Evolutionary conservation across 2,888 invertebrate genomes (phyloP), one percentile per base, ranked within the genome.

Genomic region (Tiliacea aurago): DNA sequence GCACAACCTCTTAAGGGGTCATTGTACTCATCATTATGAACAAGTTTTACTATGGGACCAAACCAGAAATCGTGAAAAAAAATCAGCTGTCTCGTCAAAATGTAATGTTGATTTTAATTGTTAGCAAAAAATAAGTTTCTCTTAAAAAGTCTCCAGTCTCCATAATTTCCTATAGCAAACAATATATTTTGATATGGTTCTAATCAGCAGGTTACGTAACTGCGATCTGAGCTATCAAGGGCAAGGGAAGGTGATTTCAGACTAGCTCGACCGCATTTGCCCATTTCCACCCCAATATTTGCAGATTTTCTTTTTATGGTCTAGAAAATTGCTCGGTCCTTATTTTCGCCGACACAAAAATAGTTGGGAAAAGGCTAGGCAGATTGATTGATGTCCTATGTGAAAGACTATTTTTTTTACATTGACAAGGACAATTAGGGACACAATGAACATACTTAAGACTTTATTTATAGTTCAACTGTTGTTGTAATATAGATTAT

Each of bases 251-350:
- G 59, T 68, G 51, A 71, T 74, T 71, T 70, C 45, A 37, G 51
- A 49, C 43, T n/a, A 33, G 18, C 33, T n/a, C 15, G 43, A 1
- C 20, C 59, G 47, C 18, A 37, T 63, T 73, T 63, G 10, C 37
- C 41, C 58, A 45, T 18, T 23, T 69, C 2, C 45, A 63, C 53
- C 72, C 55, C n/a, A 23, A 58, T 47, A 74, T 76, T 55, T 55
- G 59, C 63, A 41, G 28, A 20, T 45, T 47, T 15, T 20, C 0
- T 4, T 43, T 59, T 70, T 33, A 11, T 13, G 1, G 37, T 41
- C 43, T 37, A 66, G 73, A 73, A 62, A 64, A 74, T 64, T 70
- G 61, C 20, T 47, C 18, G 23, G 53, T 64, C 59, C 63, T 65
- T 41, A 18, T 43, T 62, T 23, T n/a, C n/a, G n/a, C n/a, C n/a